Evolutionary conservation across 2,113 vertebrate genomes (phyloP).

Genomic region (Triplophysa tibetana): DNA sequence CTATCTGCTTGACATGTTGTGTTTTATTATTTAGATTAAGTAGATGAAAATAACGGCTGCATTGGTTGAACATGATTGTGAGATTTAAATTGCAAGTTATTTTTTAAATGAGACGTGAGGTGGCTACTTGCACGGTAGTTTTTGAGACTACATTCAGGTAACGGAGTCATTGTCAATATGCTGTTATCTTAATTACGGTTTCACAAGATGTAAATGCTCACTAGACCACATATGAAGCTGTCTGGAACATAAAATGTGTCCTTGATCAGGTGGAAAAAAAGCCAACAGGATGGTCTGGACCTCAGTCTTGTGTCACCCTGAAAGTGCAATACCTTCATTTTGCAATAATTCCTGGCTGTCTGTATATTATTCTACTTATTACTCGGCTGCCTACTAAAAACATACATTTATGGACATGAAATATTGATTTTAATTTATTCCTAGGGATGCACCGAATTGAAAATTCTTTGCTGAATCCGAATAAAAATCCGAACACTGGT

Average conservation of each 20-base stretch:
- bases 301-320: too few species aligned
- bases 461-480: too few species aligned
- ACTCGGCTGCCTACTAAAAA: too few species aligned
- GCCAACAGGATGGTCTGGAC: too few species aligned
- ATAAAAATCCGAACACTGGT: too few species aligned
- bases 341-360: too few species aligned
- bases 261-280: not conserved
- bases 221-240: not conserved
- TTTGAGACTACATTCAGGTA: not conserved
- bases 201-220: not conserved
- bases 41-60: not conserved
- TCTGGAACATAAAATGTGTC: not conserved
- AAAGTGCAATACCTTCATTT: too few species aligned
- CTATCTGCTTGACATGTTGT: slow-evolving; percentile 16
- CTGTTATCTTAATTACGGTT: not conserved
- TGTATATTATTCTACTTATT: too few species aligned
- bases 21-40: slow-evolving; percentile 16
- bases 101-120: not conserved
- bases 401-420: too few species aligned
- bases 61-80: slow-evolving; percentile 27
- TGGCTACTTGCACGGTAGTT: not conserved
- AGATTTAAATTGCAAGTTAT: slow-evolving; percentile 7
- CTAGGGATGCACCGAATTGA: too few species aligned
- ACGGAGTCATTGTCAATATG: slow-evolving; percentile 5
- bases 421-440: too few species aligned